Evolutionary conservation across 2,113 vertebrate genomes (phyloP), one percentile per base, ranked within the genome.

Genomic region (Gnathonemus longibarbis): DNA sequence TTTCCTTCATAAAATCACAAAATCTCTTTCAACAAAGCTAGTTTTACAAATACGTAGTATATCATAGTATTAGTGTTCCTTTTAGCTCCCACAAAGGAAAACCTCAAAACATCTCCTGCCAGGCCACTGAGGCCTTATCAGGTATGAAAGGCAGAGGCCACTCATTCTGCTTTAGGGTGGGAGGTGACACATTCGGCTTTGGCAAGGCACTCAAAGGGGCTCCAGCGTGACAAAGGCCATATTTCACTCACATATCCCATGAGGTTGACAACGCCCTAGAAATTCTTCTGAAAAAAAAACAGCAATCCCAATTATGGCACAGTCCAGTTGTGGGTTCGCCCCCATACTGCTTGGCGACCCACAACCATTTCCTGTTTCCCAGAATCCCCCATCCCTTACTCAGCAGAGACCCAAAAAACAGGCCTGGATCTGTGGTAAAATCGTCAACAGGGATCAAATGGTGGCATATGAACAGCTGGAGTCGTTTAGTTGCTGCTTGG

Each of bases 401-500:
- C 87, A 62, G 90, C 87, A 91, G 88, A 90, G 62, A 80, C 84
- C 88, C 91, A 91, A 91, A 87, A 90, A 88, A 53, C 91, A 90
- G 89, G 91, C 46, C 45, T 88, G 88, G 90, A 92, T 92, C 90
- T 91, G 50, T 84, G 48, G 89, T 92, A 84, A 66, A 49, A 86
- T 84, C n/a, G 24, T 84, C 83, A 74, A 87, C 46, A 80, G n/a
- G 31, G 58, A 87, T 42, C 89, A 90, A 70, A 89, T 91, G 84
- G 49, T 56, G 42, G 89, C 87, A 89, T 39, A 70, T 70, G 58
- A 90, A 90, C 17, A 85, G 89, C 66, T 17, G 89, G 90, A 94
- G 87, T 11, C n/a, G 74, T 90, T 91, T 92, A 90, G 93, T 92
- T 91, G 90, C 90, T 89, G 87, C 90, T 88, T 50, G 88, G 88